Conservation (phyloP, 2,113 vertebrate species). For the Equus quagga region DNA sequence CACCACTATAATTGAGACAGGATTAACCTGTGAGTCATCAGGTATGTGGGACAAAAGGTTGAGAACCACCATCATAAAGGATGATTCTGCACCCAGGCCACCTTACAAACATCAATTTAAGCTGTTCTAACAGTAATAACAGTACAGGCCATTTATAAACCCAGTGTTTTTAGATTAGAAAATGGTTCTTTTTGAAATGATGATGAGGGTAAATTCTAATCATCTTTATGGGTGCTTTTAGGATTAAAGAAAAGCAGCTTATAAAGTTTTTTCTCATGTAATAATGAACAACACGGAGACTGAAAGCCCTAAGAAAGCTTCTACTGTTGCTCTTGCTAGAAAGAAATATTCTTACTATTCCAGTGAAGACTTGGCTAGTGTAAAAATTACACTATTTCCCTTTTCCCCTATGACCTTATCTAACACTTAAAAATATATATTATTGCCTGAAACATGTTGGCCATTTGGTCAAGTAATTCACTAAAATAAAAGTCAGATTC, state of each 20-base stretch:
- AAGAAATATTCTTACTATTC: neutral
- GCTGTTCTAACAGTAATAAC: neutral
- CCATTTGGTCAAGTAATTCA: neutral
- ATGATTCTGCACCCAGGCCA: neutral
- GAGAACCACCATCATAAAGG: neutral
- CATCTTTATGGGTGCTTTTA: slow-evolving; percentile 58
- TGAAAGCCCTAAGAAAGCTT: neutral
- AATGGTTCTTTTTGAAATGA: slow-evolving; percentile 33
- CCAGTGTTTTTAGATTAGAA: neutral
- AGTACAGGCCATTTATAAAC: neutral
- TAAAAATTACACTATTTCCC: neutral
- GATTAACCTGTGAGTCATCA: neutral
- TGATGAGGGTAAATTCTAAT: slow-evolving; percentile 64
- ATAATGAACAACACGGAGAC: slow-evolving; percentile 28
- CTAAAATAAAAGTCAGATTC: neutral
- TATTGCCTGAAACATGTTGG: neutral
- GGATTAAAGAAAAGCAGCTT: slow-evolving; percentile 78
- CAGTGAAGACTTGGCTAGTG: neutral
- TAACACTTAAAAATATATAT: neutral
- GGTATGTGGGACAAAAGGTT: neutral
- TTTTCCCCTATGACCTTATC: neutral
- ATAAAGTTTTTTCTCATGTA: slow-evolving; percentile 58
- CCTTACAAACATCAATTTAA: neutral
- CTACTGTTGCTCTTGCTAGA: neutral
- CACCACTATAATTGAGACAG: neutral